Base-by-base conservation (phyloP, 2,113 vertebrate species). In the Takifugu flavidus region DNA sequence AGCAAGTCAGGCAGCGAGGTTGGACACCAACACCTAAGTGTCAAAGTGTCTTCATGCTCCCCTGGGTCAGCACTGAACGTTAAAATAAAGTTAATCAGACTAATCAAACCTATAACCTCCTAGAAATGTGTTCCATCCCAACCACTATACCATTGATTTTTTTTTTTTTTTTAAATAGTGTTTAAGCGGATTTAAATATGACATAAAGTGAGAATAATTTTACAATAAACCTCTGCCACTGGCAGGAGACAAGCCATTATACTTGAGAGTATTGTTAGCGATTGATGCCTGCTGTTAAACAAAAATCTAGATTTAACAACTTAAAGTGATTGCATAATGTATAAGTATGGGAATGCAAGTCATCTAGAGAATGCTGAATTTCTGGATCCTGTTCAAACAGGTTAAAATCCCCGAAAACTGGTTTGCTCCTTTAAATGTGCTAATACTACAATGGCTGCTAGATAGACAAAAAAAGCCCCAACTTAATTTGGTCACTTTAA, bases 401-500 rank as follows among this genome's bases (percentile, higher is more conserved):
- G 13, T 47, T 63, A 29, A 55, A 66, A 71, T 44, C 66, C 57
- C 20, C 46, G 74, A 44, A 46, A 50, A 25, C 47, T 51, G 50
- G 43, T 68, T 59, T 55, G 42, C 43, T 66, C 45, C 55, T 4
- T 72, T 59, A 65, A 66, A 47, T 57, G 60, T 50, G 54, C 26
- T 70, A 62, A 67, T 56, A 54, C 26, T 59, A 68, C 54, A 43
- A 61, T 59, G 55, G 72, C 49, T 85, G 83, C 79, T 80, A 83
- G 74, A 53, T 58, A 67, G 14, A 55, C 66, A 4, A 51, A 79
- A 25, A 39, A 59, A 47, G 44, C 58, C 53, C 56, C 6, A 67
- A 13, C 71, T 28, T 47, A 52, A 76, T 80, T 86, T 89, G 83
- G 91, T 90, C 89, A 88, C 90, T 88, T 91, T 39, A 87, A 91